These are phyloP conservation scores for Tetramorium bicarinatum DNA, from an alignment of 2,888 invertebrate species.

Conservation along the genomic window DNA sequence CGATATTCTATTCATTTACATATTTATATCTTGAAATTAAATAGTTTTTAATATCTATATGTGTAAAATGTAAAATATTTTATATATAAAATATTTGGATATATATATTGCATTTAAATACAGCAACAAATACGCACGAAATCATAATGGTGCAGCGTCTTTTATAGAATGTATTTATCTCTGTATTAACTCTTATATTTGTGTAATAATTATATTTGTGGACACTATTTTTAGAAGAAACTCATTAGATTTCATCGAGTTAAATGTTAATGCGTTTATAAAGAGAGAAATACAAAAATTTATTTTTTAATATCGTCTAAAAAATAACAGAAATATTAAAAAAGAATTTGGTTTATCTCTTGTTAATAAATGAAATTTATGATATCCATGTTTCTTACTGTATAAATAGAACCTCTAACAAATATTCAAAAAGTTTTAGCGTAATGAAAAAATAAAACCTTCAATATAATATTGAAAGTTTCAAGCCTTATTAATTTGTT, in stretches of 20 bases:
- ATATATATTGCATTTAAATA: slow-evolving; percentile 41
- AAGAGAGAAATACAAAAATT: slow-evolving; percentile 1
- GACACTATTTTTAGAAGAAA: slow-evolving; percentile 26
- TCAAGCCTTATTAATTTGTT: slow-evolving; percentile 10
- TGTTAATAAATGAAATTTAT: slow-evolving; percentile 30
- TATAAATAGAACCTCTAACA: neutral
- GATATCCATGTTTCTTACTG: neutral
- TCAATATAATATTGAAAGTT: neutral
- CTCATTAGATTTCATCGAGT: slow-evolving; percentile 12
- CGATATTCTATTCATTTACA: slow-evolving; percentile 15
- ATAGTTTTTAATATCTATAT: slow-evolving; percentile 43
- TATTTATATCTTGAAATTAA: neutral
- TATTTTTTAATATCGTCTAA: slow-evolving; percentile 24
- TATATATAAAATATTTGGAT: slow-evolving; percentile 42
- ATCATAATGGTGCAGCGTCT: neutral
- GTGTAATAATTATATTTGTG: slow-evolving; percentile 1
- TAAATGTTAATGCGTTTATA: slow-evolving; percentile 30
- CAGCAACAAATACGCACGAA: slow-evolving; percentile 8
- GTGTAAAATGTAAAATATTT: slow-evolving; percentile 39
- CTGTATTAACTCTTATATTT: slow-evolving; percentile 12
- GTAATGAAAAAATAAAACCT: neutral
- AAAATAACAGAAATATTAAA: slow-evolving; percentile 19
- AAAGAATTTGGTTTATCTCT: slow-evolving; percentile 17
- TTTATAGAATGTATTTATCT: slow-evolving; percentile 43
- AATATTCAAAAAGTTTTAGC: neutral